Conservation (phyloP, 2,113 vertebrate species). For the Salvelinus namaycush region DNA sequence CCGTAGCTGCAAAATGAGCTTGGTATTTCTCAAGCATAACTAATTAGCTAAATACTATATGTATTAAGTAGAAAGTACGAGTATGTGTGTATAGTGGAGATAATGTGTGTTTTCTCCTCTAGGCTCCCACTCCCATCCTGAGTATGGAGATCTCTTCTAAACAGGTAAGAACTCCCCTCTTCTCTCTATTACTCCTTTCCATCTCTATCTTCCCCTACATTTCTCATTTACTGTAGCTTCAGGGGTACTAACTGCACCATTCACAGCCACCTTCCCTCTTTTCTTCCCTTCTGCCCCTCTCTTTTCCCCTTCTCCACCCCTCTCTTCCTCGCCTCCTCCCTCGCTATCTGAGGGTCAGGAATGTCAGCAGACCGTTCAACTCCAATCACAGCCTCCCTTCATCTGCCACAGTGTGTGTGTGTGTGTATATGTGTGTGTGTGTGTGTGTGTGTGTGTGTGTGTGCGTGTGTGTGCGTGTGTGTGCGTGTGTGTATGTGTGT, state of each 20-base stretch:
- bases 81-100: not conserved
- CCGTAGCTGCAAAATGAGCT: no score
- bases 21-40: no score
- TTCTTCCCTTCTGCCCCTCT: not conserved
- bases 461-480: not conserved
- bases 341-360: conserved; percentile 62
- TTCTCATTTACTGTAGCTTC: not conserved
- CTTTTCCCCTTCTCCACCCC: not conserved
- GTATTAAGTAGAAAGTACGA: not conserved
- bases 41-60: no score
- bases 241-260: not conserved
- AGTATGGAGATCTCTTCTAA: conserved; percentile 93
- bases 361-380: conserved; percentile 65
- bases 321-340: conserved; percentile 3
- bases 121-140: conserved; percentile 79
- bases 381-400: conserved; percentile 62
- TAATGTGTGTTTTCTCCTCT: conserved; percentile 22
- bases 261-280: not conserved
- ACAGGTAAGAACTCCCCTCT: conserved; percentile 78
- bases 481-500: not conserved
- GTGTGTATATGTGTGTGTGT: conserved; percentile 3
- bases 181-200: not conserved
- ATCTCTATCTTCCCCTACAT: not conserved
- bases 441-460: not conserved
- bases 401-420: conserved; percentile 49